These are phyloP conservation scores for Ancistrus triradiatus DNA, from an alignment of 2,113 vertebrate species.

Conservation along the genomic window DNA sequence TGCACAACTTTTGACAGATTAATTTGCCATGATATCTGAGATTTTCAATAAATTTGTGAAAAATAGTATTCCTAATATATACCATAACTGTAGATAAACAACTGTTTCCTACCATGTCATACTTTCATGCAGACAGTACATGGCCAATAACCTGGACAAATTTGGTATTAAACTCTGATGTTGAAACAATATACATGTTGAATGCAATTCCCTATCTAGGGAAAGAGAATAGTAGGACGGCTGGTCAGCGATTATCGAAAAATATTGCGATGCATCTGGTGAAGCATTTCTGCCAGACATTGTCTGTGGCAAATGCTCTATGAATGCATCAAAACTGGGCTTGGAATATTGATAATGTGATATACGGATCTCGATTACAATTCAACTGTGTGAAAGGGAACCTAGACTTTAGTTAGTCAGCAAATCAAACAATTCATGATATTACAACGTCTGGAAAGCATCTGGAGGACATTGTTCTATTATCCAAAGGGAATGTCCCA, in stretches of 20 bases:
- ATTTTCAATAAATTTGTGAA: not conserved
- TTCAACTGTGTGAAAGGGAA: no score
- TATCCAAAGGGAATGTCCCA: no score
- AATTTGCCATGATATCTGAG: no score
- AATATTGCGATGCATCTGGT: not conserved
- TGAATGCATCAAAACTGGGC: no score
- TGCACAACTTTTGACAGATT: no score
- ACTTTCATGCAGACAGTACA: not conserved
- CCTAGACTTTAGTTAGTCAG: no score
- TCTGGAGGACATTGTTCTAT: no score
- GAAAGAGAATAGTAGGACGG: not conserved
- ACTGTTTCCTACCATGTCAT: not conserved
- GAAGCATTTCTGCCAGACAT: not conserved
- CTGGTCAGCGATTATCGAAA: not conserved
- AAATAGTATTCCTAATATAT: not conserved
- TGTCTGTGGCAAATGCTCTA: no score
- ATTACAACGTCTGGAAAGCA: no score
- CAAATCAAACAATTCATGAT: no score
- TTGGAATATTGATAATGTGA: no score
- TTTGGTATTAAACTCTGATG: not conserved
- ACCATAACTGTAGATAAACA: not conserved
- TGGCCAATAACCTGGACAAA: not conserved
- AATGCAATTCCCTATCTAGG: slow-evolving; percentile 1
- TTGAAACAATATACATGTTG: not conserved
- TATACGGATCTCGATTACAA: no score